phyloP scores from a whole-genome alignment of 2,797 vertebrate genomes.

The Bovichtus variegatus region DNA sequence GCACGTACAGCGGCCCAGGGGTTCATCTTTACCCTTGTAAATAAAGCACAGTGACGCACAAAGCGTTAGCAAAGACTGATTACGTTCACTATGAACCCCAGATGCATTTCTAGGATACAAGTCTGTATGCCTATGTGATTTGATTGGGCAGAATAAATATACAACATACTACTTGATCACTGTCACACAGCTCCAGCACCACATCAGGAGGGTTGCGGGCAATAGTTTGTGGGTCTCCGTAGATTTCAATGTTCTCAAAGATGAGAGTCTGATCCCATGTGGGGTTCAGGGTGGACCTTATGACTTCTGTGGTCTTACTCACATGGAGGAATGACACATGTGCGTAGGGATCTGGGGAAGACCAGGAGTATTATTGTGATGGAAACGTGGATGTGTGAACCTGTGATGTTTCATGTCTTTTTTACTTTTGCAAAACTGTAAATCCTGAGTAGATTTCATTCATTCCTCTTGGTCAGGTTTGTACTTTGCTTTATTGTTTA shows the following conservation, averaged over 20 bases:
- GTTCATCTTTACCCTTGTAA: conserved; percentile 94
- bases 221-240: conserved; percentile 90
- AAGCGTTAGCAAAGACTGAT: not conserved
- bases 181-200: conserved; percentile 94
- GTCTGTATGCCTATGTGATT: not conserved
- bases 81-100: not conserved
- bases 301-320: conserved; percentile 96
- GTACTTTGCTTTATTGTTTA: conserved; percentile 69
- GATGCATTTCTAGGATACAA: not conserved
- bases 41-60: conserved; percentile 37
- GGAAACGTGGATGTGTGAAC: not conserved
- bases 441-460: not conserved
- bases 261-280: conserved; percentile 98
- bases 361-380: not conserved
- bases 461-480: not conserved
- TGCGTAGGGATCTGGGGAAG: conserved; percentile 91
- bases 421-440: not conserved
- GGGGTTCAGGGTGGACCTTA: conserved; percentile 92
- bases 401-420: not conserved
- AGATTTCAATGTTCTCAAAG: conserved; percentile 96
- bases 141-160: not conserved
- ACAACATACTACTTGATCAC: conserved; percentile 92
- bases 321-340: conserved; percentile 96
- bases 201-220: conserved; percentile 90
- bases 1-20: conserved; percentile 91